Evolutionary conservation across 53 echinoderm and acorn worm genomes (phyloP).

Genomic region (Actinopyga echinites): DNA sequence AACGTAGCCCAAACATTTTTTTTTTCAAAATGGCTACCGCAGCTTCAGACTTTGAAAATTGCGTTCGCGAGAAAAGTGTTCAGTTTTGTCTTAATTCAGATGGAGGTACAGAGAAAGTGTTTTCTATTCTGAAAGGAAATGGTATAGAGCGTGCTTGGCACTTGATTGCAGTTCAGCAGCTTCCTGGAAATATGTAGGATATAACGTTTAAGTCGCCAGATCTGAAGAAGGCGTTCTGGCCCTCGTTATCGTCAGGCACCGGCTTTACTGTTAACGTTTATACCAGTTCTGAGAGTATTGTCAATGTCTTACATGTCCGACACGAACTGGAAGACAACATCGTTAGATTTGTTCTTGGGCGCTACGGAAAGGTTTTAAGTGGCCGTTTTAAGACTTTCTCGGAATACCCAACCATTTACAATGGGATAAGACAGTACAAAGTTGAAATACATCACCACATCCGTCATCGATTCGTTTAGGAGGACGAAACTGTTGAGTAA

Average conservation of each 20-base stretch:
- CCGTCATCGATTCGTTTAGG: slow-evolving; percentile 40
- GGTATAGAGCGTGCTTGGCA: slow-evolving; percentile 23
- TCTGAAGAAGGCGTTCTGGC: background rate
- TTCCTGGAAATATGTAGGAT: slow-evolving; percentile 44
- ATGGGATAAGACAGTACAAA: slow-evolving; percentile 51
- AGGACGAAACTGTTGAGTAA: slow-evolving; percentile 40
- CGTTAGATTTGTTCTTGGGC: slow-evolving; percentile 9
- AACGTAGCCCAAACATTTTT: too few relatives aligned
- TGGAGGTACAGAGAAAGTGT: background rate
- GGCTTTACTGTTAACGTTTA: background rate
- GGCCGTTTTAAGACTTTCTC: background rate
- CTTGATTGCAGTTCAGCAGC: slow-evolving; percentile 42
- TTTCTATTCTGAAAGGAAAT: background rate
- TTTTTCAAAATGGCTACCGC: too few relatives aligned
- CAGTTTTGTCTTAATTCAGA: background rate
- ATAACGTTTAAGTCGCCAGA: slow-evolving; percentile 25
- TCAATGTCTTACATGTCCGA: slow-evolving; percentile 40
- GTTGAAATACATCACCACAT: slow-evolving; percentile 14
- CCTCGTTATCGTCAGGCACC: background rate
- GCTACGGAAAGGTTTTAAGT: slow-evolving; percentile 41
- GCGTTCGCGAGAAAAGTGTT: background rate
- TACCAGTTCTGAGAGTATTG: slow-evolving; percentile 7
- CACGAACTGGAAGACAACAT: slow-evolving; percentile 45
- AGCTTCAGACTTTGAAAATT: too few relatives aligned
- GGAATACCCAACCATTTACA: slow-evolving; percentile 36